phyloP scores from a whole-genome alignment of 2,888 invertebrate species.

The Synanthedon tipuliformis region DNA sequence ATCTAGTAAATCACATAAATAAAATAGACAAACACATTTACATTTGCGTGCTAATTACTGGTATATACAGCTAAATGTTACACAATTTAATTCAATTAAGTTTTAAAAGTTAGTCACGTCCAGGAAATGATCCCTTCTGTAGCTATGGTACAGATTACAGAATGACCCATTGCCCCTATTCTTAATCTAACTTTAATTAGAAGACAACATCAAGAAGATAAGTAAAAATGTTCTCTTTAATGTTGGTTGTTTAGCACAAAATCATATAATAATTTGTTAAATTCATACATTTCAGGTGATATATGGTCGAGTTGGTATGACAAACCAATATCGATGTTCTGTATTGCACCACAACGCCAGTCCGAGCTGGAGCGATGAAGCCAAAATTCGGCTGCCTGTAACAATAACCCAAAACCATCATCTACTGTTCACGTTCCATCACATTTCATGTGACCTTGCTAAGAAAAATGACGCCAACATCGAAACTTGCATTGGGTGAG shows the following conservation, averaged over 20 bases:
- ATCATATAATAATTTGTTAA: constrained; percentile 4
- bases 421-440: constrained; percentile 93
- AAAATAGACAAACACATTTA: too few species aligned
- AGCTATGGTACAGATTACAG: too few species aligned
- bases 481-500: constrained; percentile 85
- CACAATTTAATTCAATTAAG: too few species aligned
- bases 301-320: constrained; percentile 63
- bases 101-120: too few species aligned
- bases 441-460: constrained; percentile 91
- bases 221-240: not conserved
- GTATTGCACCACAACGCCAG: constrained; percentile 91
- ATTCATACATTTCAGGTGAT: constrained; percentile 33
- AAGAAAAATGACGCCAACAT: constrained; percentile 82
- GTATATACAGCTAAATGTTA: too few species aligned
- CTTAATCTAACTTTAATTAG: too few species aligned
- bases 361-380: constrained; percentile 93
- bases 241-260: not conserved
- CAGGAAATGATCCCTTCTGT: too few species aligned
- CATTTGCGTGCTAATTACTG: too few species aligned
- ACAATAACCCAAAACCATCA: constrained; percentile 89
- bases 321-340: constrained; percentile 77
- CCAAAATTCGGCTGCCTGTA: constrained; percentile 90
- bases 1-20: too few species aligned
- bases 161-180: too few species aligned
- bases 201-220: too few species aligned